Evolutionary conservation across 1,140 invertebrate genomes (phyloP).

Genomic region (Lasioglossum baleicum): DNA sequence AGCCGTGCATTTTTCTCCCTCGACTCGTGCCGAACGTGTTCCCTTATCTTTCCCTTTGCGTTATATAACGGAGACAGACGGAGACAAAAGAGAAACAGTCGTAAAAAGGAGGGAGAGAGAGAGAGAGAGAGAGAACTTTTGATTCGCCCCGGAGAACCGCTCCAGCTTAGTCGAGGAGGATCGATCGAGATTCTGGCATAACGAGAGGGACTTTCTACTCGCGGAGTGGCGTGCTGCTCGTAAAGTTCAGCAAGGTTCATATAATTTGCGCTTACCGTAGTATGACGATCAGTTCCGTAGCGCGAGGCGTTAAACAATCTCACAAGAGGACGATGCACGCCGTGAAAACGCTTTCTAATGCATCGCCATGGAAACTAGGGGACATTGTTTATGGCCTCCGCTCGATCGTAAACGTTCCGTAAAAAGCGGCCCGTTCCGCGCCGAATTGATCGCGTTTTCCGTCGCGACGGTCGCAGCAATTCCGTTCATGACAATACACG

Average conservation of each 20-base stretch:
- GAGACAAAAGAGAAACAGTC: not conserved
- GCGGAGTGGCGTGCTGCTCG: constrained; percentile 23
- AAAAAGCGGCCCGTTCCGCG: too few relatives aligned
- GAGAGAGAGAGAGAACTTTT: constrained; percentile 11
- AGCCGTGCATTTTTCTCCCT: constrained; percentile 1
- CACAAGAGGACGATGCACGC: not conserved
- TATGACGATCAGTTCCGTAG: constrained; percentile 33
- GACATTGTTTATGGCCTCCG: not conserved
- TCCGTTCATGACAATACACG: too few relatives aligned
- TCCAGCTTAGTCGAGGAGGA: constrained; percentile 51
- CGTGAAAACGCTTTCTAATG: constrained; percentile 32
- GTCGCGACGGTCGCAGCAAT: too few relatives aligned
- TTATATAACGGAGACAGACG: constrained; percentile 16
- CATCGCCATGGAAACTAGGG: not conserved
- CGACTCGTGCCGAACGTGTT: constrained; percentile 17
- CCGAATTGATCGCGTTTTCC: too few relatives aligned
- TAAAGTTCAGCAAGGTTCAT: constrained; percentile 61
- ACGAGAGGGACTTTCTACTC: constrained; percentile 64
- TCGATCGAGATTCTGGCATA: constrained; percentile 63
- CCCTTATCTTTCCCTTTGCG: constrained; percentile 27
- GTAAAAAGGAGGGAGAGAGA: not conserved
- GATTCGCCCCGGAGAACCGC: constrained; percentile 27
- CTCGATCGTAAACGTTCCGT: not conserved
- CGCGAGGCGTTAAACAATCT: constrained; percentile 13
- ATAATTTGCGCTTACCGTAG: constrained; percentile 52